A percentile compares a stretch with the other conserved stretches of the same genome.
Conservation (phyloP, 1,140 invertebrate genomes). For the Spodoptera litura region DNA sequence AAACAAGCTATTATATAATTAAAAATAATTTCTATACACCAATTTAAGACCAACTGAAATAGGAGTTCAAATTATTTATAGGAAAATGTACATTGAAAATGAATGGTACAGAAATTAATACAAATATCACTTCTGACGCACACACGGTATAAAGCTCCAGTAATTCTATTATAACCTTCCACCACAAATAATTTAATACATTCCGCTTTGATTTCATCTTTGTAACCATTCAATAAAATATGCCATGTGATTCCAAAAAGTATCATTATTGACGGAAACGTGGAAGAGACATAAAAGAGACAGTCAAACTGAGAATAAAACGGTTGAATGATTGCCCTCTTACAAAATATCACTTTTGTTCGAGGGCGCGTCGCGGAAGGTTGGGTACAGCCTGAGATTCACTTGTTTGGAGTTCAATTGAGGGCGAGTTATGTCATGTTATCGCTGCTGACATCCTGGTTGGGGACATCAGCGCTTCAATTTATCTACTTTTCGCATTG, state of each 20-base stretch:
- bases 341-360: constrained; percentile 48
- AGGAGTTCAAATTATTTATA: neutral
- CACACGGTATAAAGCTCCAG: neutral
- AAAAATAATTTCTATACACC: too few species aligned
- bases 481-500: constrained; percentile 21
- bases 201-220: constrained; percentile 17
- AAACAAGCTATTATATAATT: too few species aligned
- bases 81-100: too few species aligned
- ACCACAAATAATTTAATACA: neutral
- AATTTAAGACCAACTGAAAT: neutral
- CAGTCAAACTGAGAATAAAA: constrained; percentile 43
- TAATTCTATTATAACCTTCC: neutral
- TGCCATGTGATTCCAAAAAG: constrained; percentile 26
- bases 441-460: neutral
- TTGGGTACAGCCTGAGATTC: constrained; percentile 18
- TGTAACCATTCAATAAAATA: constrained; percentile 32
- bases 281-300: constrained; percentile 34
- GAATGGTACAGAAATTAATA: too few species aligned
- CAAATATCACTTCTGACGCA: too few species aligned
- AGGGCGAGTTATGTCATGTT: constrained; percentile 22
- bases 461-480: constrained; percentile 12
- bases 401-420: constrained; percentile 48
- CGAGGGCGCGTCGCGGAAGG: constrained; percentile 23
- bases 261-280: constrained; percentile 20
- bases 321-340: constrained; percentile 43